phyloP scores from a whole-genome alignment of 1,140 invertebrate species.

The Drosophila navojoa region DNA sequence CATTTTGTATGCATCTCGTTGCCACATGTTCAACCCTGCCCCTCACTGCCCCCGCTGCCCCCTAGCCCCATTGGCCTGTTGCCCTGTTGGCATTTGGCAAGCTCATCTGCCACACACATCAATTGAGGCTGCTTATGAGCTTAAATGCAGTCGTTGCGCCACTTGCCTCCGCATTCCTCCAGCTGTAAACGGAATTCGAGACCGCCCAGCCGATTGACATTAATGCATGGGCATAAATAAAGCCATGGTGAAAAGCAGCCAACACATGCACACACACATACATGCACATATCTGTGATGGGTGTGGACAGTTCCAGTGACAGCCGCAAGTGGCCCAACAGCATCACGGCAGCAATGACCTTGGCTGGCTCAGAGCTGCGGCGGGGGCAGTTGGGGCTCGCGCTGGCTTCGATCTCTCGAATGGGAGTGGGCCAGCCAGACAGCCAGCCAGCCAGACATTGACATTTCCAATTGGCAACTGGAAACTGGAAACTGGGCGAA shows the following conservation, averaged over 20 bases:
- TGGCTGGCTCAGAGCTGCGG: not conserved
- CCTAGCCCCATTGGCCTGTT: not conserved
- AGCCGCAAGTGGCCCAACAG: slow-evolving; percentile 41
- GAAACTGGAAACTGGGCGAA: not conserved
- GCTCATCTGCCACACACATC: slow-evolving; percentile 17
- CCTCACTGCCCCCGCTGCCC: too few relatives aligned
- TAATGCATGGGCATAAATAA: slow-evolving; percentile 31
- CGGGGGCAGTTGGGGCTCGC: not conserved
- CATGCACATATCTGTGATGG: slow-evolving; percentile 20
- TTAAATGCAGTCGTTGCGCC: slow-evolving; percentile 8
- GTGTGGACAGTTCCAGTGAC: slow-evolving; percentile 41
- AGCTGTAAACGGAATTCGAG: slow-evolving; percentile 12
- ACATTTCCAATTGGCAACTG: not conserved
- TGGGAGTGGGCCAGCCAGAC: slow-evolving; percentile 39
- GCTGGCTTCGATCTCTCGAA: slow-evolving; percentile 27
- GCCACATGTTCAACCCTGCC: too few relatives aligned
- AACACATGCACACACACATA: slow-evolving; percentile 7
- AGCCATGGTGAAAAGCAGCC: slow-evolving; percentile 12
- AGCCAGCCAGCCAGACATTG: not conserved
- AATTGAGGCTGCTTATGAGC: slow-evolving; percentile 24
- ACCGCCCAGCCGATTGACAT: slow-evolving; percentile 37
- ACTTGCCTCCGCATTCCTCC: slow-evolving; percentile 26
- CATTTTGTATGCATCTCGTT: not conserved
- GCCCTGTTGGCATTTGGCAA: not conserved
- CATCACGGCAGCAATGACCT: slow-evolving; percentile 38